phyloP scores from a whole-genome alignment of 2,797 vertebrate genomes.

The Myotis findleyi region DNA sequence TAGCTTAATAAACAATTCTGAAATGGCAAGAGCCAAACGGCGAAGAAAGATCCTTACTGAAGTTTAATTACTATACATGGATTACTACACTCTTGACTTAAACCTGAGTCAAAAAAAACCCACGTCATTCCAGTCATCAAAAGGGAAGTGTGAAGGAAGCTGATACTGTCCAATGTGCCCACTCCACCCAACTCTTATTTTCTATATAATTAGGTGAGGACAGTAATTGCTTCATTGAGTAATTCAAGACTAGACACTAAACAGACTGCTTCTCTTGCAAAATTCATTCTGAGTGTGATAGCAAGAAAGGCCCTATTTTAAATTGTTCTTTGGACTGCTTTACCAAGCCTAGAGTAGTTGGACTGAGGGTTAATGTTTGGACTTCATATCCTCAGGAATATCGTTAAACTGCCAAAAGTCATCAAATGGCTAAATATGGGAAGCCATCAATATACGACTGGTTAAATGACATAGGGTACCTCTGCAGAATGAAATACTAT shows the following conservation, averaged over 20 bases:
- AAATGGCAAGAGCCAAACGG: slow-evolving; percentile 41
- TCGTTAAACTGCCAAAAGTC: background rate
- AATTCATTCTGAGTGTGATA: slow-evolving; percentile 57
- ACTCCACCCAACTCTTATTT: slow-evolving; percentile 46
- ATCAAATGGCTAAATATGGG: background rate
- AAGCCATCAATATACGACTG: background rate
- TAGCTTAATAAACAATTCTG: slow-evolving; percentile 54
- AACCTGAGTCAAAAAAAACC: background rate
- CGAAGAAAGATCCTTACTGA: background rate
- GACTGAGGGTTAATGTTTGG: slow-evolving; percentile 16
- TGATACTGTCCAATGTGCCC: background rate
- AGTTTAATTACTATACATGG: slow-evolving; percentile 64
- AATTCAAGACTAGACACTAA: slow-evolving; percentile 41
- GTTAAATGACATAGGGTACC: background rate
- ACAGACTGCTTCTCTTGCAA: slow-evolving; percentile 59
- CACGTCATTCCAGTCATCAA: background rate
- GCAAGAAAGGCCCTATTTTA: slow-evolving; percentile 43
- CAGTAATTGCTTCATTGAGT: slow-evolving; percentile 63
- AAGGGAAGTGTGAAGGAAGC: slow-evolving; percentile 39
- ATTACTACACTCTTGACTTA: slow-evolving; percentile 43
- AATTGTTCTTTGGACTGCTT: slow-evolving; percentile 19
- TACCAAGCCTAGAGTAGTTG: background rate
- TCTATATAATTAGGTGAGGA: slow-evolving; percentile 66
- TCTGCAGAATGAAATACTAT: background rate
- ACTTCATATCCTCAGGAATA: slow-evolving; percentile 42